Base-by-base conservation (phyloP, 2,888 invertebrate genomes). In the Galerucella pusilla region DNA sequence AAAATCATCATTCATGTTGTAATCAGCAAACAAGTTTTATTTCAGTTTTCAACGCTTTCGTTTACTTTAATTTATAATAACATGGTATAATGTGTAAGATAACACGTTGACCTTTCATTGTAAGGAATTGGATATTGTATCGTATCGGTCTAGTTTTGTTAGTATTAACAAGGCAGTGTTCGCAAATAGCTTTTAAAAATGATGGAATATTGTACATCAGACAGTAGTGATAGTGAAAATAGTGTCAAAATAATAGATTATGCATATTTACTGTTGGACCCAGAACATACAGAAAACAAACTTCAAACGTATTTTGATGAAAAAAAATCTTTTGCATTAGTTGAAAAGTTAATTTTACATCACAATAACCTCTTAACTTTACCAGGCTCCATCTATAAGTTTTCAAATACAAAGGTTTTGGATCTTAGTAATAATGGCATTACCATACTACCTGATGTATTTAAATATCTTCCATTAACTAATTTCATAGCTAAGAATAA, bases 401-500 rank as follows among this genome's bases (percentile, higher is more conserved):
- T 96, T 86, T 88, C 86, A 78, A 94, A 94, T 87, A 89, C 98
- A 78, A 93, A 93, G 85, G 91, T 93, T 74, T 88, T 98, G 83
- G 97, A 98, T 87, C 89, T 98, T 49, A 97, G 97, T 85, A 94
- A 94, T 84, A 98, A 97, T 87, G 92, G 93, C 68, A 88, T 98
- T 75, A 92, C 91, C 11, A 88, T 89, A 76, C 88, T 99, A 66
- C 95, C 97, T 12, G 94, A 96, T 81, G 91, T 94, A 76, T 90
- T 99, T 71, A 90, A 92, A 75, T 89, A 91, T 80, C 92, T 97
- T 82, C 92, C 93, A 10, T 89, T 99, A 78, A 92, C 91, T 67
- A 93, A 94, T 59, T 88, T 99, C 63, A 92, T 96, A 75, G 95
- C 95, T 1, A 96, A 96, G 89, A 97, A 98, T 87, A 99, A 99